Evolutionary conservation across 2,888 invertebrate species (phyloP).

Genomic region (Octonoba sinensis): DNA sequence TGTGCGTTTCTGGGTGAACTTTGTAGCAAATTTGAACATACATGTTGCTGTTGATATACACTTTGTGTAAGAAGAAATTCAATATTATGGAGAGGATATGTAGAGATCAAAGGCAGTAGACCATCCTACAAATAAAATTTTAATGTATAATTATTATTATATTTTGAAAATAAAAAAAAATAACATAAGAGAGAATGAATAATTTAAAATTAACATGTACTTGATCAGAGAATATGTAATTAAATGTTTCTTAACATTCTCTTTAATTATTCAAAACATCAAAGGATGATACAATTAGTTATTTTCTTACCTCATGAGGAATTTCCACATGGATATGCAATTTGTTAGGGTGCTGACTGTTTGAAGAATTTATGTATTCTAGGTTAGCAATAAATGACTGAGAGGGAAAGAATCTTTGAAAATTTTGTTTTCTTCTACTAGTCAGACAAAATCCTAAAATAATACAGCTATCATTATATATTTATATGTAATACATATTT

Average conservation of each 20-base stretch:
- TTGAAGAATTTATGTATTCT: conserved; percentile 69
- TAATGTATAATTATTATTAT: too few relatives aligned
- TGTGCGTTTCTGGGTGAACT: neutral
- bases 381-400: conserved; percentile 71
- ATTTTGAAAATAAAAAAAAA: too few relatives aligned
- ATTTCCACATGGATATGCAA: conserved; percentile 71
- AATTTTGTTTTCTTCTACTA: conserved; percentile 67
- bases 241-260: too few relatives aligned
- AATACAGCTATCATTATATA: neutral
- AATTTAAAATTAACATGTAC: too few relatives aligned
- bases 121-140: conserved; percentile 68
- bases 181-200: too few relatives aligned
- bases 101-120: conserved; percentile 72
- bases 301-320: conserved; percentile 69
- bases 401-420: conserved; percentile 68
- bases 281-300: neutral
- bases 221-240: too few relatives aligned
- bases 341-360: conserved; percentile 70
- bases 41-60: conserved; percentile 71
- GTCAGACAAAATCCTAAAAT: conserved; percentile 69
- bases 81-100: conserved; percentile 71
- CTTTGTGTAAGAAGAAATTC: conserved; percentile 71
- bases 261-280: too few relatives aligned
- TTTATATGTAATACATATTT: too few relatives aligned
- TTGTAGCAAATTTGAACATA: conserved; percentile 71